Evolutionary conservation across 2,888 invertebrate species (phyloP), one percentile per base, ranked within the genome.

Genomic region (Anagyrus pseudococci): DNA sequence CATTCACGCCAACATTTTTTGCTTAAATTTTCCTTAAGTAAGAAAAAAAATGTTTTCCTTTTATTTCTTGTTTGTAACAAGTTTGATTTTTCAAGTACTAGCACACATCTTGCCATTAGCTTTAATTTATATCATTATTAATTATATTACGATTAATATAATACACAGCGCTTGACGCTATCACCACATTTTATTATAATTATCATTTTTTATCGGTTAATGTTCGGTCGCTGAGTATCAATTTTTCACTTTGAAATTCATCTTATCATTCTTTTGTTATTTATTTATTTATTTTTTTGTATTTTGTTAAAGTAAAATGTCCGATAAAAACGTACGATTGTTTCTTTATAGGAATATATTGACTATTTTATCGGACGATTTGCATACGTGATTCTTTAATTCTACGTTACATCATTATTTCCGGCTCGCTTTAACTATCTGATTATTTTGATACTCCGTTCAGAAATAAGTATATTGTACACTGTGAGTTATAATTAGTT

Each of bases 391-490:
- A 52, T 23, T 43, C 6, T n/a, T 50, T 54, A 64, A 59, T 47
- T 52, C 50, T 64, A 50, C 10, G 15, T 44, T 41, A 20, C 25
- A 37, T 46, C 46, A 41, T 37, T 58, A 15, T 62, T 48, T 20
- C 25, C 2, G 33, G 33, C 23, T 58, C 43, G 43, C 43, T 8
- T 48, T 44, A 58, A 56, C 33, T 44, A n/a, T 47, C 50, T 44
- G 41, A 25, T 58, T 62, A 54, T 60, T 67, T 67, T 67, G 65
- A 62, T 62, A 58, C 65, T 62, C 48, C 57, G 58, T 60, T 65
- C 44, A 58, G 49, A 26, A 40, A 48, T 64, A 61, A 37, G 41
- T 57, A 47, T 61, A 67, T 61, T 66, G 44, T 66, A 67, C 67
- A 65, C 26, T 67, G 67, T 57, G 53, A 58, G 41, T 59, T 54